Base-by-base conservation (phyloP, 2,888 invertebrate genomes). In the Caenorhabditis japonica region DNA sequence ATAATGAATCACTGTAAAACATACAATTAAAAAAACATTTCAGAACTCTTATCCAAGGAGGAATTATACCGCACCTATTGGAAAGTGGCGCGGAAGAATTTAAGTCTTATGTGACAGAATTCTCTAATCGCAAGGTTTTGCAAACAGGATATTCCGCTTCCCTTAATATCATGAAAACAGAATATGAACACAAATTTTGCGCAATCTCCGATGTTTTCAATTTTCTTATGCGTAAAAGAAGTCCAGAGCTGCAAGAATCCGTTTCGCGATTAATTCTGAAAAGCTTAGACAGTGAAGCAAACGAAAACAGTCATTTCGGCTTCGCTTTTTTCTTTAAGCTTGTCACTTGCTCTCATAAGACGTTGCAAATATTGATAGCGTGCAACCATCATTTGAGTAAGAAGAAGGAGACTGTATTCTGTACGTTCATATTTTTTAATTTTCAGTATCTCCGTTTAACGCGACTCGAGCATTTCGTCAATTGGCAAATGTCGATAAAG, bases 321-420 rank as follows among this genome's bases (percentile, higher is more conserved):
- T 75, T 79, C 38, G 51, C 60, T 4, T 79, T 77, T 19, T 76
- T 75, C 52, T 73, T 79, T 59, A 79, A 79, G 49, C 52, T 79
- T 0, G 68, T 76, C 12, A 73, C 73, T 5, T 61, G 69, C 30
- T 77, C 76, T n/a, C 17, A 60, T 3, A 64, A 79, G 17, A 79
- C 79, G 1, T 36, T 77, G 12, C 53, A 71, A 34, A 70, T 68
- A 41, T 34, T 79, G 5, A 52, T 79, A 7, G 34, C 39, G 3
- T 55, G 51, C 13, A 73, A 79, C 21, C 33, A 15, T 7, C 52
- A 73, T 52, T 21, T 73, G 21, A 51, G 71, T 70, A 30, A 25
- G 47, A 30, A 15, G 30, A 23, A 3, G 5, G 12, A 38, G 12
- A 36, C 1, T 44, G 4, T 34, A 17, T 34, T 43, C 8, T 23